phyloP scores from a whole-genome alignment of 2,113 vertebrate species.

The Perca schrenkii region DNA sequence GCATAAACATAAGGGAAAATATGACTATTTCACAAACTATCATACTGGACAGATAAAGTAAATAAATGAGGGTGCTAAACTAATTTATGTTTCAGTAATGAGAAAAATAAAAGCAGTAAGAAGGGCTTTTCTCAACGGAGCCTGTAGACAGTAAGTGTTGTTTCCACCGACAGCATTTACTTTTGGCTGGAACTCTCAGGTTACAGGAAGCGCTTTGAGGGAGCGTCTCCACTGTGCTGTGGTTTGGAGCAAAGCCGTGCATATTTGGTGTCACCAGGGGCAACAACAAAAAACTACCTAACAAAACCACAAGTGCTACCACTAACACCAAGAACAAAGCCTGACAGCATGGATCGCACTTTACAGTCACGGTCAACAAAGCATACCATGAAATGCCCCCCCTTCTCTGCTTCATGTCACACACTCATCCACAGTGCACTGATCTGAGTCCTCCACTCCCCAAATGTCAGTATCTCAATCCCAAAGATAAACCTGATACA shows the following conservation, averaged over 20 bases:
- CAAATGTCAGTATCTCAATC: slow-evolving; percentile 30
- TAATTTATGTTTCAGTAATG: slow-evolving; percentile 13
- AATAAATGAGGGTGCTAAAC: neutral
- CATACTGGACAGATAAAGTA: neutral
- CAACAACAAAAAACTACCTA: slow-evolving; percentile 61
- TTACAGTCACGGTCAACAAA: slow-evolving; percentile 41
- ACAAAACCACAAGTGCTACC: slow-evolving; percentile 64
- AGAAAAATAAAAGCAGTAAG: neutral
- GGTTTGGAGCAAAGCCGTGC: slow-evolving; percentile 57
- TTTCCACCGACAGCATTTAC: slow-evolving; percentile 59
- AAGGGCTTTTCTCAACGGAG: neutral
- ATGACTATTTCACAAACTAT: neutral
- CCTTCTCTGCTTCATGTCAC: slow-evolving; percentile 6
- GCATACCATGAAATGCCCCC: neutral
- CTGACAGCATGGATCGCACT: slow-evolving; percentile 29
- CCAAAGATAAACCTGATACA: slow-evolving; percentile 17
- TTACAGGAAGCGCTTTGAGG: slow-evolving; percentile 75
- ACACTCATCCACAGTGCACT: slow-evolving; percentile 6
- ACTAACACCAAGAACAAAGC: slow-evolving; percentile 49
- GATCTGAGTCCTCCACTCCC: slow-evolving; percentile 19
- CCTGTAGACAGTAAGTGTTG: slow-evolving; percentile 26
- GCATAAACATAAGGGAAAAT: neutral
- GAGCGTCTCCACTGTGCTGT: slow-evolving; percentile 61
- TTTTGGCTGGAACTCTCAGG: slow-evolving; percentile 64
- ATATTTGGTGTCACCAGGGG: slow-evolving; percentile 68